These are phyloP conservation scores for Amphipoea lucens DNA, from an alignment of 2,888 invertebrate genomes.

Conservation along the genomic window DNA sequence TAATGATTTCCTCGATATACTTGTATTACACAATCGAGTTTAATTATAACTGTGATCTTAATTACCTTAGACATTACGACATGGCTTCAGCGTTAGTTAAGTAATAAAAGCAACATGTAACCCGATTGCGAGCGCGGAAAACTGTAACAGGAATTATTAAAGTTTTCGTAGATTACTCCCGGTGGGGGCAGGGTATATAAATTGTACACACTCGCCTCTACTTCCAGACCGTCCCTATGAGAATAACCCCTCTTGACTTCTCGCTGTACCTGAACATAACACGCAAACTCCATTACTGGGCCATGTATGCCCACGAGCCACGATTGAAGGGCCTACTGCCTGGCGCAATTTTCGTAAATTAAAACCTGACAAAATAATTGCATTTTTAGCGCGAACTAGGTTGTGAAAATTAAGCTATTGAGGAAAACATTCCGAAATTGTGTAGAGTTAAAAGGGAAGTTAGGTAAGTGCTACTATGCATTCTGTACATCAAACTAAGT, in stretches of 20 bases:
- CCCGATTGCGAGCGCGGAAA: conserved; percentile 22
- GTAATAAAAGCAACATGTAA: conserved; percentile 26
- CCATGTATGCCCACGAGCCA: conserved; percentile 36
- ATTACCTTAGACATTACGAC: conserved; percentile 31
- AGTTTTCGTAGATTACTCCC: conserved; percentile 45
- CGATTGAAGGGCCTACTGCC: conserved; percentile 15
- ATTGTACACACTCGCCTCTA: conserved; percentile 26
- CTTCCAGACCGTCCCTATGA: conserved; percentile 32
- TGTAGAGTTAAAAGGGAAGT: neutral
- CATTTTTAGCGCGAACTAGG: conserved; percentile 1
- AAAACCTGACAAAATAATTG: conserved; percentile 3
- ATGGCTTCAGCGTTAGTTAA: conserved; percentile 14
- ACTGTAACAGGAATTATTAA: conserved; percentile 19
- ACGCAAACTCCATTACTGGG: conserved; percentile 59
- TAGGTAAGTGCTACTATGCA: neutral
- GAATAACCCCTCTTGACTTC: conserved; percentile 39
- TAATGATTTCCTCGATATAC: conserved; percentile 56
- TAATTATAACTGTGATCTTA: conserved; percentile 52
- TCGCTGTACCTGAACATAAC: conserved; percentile 47
- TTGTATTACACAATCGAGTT: conserved; percentile 45
- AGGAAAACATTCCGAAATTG: conserved; percentile 16
- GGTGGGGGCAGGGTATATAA: conserved; percentile 9
- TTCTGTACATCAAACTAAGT: neutral
- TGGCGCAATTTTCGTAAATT: conserved; percentile 4
- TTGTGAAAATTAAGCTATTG: conserved; percentile 13